Base-by-base conservation (phyloP, 1,140 invertebrate species). In the Drosophila neocordata region DNA sequence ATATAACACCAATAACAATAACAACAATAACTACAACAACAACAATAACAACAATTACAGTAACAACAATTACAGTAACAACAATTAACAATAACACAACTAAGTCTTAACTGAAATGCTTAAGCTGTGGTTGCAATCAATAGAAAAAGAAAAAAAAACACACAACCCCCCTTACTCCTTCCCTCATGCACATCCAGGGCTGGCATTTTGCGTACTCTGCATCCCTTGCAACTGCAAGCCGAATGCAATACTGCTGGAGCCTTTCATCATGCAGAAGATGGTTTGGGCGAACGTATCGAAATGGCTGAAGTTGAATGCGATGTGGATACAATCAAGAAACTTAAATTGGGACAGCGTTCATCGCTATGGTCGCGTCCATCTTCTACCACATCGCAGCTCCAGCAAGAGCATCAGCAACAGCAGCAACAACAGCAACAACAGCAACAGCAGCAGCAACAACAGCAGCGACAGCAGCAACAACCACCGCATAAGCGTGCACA, bases 241-340 rank as follows among this genome's bases (percentile, higher is more conserved):
- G 87, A 90, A 66, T 90, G 87, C 87, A 79, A 74, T 63, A 53
- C 52, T 66, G 41, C 69, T 57, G 78, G 82, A 31, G 85, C 85
- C 51, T 81, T 90, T 61, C 87, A 81, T 22, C 89, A 87, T 65
- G 65, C 84, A 77, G 65, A 93, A 93, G 75, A 92, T 92, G 58
- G 77, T 12, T 75, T 70, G n/a, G 72, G 80, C 38, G 89, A 91
- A 55, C 85, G 90, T 55, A 84, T 81, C 44, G 95, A 95, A 83
- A 90, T 95, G 56, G 94, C 94, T 77, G 95, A 95, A 80, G 94
- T 95, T 34, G 95, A 95, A 90, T 95, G 94, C 92, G 95, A 96
- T 92, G 94, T 95, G 89, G 95, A 95, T 77, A 95, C 95, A n/a
- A 87, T 96, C 58, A 95, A 96, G 84, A 96, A 95, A 90, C 91